phyloP scores from a whole-genome alignment of 2,113 vertebrate species.

The Oxyruncus cristatus region DNA sequence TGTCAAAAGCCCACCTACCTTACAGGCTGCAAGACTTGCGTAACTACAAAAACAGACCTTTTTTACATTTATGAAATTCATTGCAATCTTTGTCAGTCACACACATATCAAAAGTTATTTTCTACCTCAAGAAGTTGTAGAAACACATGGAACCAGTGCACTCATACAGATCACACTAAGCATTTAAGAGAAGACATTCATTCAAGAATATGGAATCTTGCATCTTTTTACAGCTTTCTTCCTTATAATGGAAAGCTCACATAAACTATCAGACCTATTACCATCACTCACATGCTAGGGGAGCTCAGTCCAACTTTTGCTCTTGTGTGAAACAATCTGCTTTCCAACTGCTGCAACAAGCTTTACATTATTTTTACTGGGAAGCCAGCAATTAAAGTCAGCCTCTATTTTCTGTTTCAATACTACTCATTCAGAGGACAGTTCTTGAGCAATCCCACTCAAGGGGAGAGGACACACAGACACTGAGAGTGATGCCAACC shows the following conservation, averaged over 20 bases:
- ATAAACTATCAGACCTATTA: not conserved
- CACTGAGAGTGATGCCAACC: not conserved
- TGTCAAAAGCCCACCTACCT: not conserved
- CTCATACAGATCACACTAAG: accelerated
- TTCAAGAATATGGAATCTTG: not conserved
- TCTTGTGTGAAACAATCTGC: not conserved
- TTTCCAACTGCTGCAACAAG: not conserved
- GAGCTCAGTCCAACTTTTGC: not conserved
- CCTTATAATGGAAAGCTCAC: not conserved
- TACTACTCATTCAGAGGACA: slow-evolving; percentile 1
- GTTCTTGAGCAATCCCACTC: slow-evolving; percentile 29
- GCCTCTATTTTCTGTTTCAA: not conserved
- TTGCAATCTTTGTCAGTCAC: not conserved
- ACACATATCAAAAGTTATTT: not conserved
- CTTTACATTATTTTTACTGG: not conserved
- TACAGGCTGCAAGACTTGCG: not conserved
- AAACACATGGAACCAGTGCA: not conserved
- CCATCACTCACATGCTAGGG: not conserved
- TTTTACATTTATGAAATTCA: not conserved
- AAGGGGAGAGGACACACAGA: not conserved
- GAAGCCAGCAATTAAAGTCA: not conserved
- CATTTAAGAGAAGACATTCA: not conserved
- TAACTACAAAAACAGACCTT: not conserved
- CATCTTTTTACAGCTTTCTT: not conserved
- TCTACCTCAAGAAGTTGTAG: not conserved